Conservation (phyloP, 2,797 vertebrate species). For the Eulemur coronatus region DNA sequence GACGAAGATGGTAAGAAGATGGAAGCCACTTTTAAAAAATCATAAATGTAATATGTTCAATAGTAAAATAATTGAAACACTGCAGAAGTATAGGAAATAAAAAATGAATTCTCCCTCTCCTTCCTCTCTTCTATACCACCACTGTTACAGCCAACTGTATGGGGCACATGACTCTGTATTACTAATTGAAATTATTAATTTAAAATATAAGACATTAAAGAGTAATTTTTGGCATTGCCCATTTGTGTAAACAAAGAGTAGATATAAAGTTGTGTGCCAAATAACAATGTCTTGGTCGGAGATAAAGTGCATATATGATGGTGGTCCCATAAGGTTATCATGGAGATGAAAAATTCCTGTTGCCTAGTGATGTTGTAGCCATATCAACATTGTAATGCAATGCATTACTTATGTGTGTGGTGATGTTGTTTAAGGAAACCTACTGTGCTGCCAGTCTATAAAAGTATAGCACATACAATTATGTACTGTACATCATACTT, state of each 20-base stretch:
- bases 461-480: not conserved
- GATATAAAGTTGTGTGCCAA: not conserved
- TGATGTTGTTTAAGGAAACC: not conserved
- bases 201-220: not conserved
- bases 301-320: too few relatives aligned
- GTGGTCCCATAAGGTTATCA: not conserved
- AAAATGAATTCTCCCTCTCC: not conserved
- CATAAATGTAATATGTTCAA: not conserved
- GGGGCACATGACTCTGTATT: not conserved
- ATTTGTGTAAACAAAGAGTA: not conserved
- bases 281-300: not conserved
- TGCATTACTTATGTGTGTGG: not conserved
- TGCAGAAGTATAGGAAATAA: conserved; percentile 4
- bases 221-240: not conserved
- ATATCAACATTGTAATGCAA: not conserved
- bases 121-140: not conserved
- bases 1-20: not conserved
- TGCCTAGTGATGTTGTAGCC: not conserved
- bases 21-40: not conserved
- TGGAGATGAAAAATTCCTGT: not conserved
- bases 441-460: not conserved
- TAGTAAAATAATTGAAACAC: conserved; percentile 36
- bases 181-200: not conserved
- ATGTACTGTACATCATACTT: not conserved
- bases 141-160: not conserved